Evolutionary conservation across 2,113 vertebrate genomes (phyloP), one percentile per base, ranked within the genome.

Genomic region (Picathartes gymnocephalus): DNA sequence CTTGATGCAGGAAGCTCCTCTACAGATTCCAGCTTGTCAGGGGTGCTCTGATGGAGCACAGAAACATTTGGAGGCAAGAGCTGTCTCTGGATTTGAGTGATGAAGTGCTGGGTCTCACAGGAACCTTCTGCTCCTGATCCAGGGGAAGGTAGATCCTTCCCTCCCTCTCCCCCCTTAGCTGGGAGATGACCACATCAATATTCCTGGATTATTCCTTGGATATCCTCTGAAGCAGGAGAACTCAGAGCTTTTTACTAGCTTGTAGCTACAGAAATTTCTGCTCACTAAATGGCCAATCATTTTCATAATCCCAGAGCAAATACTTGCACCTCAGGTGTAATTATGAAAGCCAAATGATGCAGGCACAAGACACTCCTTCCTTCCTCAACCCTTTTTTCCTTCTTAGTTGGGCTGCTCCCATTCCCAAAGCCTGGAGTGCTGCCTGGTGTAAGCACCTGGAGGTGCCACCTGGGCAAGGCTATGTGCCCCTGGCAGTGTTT

Each of bases 221-320:
- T 51, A 56, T 56, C 31, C 53, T 35, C 53, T 44, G 61, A 50
- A 94, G 89, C 87, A 77, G 10, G 83, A 71, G 45, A 81, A 50
- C 64, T 47, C 39, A 25, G 50, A 87, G 28, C 23, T 87, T 93
- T 92, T 85, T 62, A 79, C 85, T 92, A 85, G 89, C 95, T 92
- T 24, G 71, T 91, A 87, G 94, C 90, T 95, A 94, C 94, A 91
- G 78, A 90, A 93, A 94, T 88, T 92, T 31, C n/a, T 24, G 89
- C 83, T 95, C 77, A 40, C 85, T 92, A 92, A 89, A 56, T 48
- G 86, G 70, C 78, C 89, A 92, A 62, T 61, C 45, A 47, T 84
- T 93, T 90, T 58, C 81, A 50, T 94, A 94, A 91, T 92, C 78
- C 76, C 87, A 66, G 78, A 76, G 27, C 66, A 94, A 95, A 90